A percentile compares a stretch with the other conserved stretches of the same genome.
These are phyloP conservation scores for Orius insidiosus DNA, from an alignment of 1,140 invertebrate genomes.

Conservation along the genomic window DNA sequence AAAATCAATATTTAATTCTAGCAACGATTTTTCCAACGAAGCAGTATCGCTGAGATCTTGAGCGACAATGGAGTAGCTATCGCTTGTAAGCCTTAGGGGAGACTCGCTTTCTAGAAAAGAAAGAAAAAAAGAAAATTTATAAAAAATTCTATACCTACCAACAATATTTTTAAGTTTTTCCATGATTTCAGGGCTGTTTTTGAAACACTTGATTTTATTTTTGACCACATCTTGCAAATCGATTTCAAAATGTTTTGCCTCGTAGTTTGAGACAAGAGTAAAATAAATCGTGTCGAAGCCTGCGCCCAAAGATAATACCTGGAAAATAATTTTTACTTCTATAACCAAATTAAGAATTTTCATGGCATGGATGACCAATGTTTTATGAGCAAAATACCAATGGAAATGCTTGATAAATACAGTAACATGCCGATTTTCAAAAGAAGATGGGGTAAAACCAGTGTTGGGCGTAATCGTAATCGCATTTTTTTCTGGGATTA, in stretches of 20 bases:
- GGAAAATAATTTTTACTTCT: conserved; percentile 52
- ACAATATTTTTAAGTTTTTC: conserved; percentile 1
- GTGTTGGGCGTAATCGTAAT: too few species aligned
- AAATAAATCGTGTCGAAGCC: conserved; percentile 96
- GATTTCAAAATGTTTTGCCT: conserved; percentile 71
- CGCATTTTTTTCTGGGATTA: too few species aligned
- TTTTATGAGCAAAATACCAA: too few species aligned
- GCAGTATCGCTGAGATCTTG: conserved; percentile 66
- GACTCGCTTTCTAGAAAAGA: conserved; percentile 60
- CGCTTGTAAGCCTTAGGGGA: conserved; percentile 71
- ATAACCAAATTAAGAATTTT: too few species aligned
- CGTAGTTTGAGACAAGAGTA: conserved; percentile 61
- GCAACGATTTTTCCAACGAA: conserved; percentile 58
- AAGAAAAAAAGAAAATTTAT: conserved; percentile 2
- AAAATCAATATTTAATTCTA: conserved; percentile 52
- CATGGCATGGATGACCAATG: too few species aligned
- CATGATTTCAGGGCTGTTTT: conserved; percentile 69
- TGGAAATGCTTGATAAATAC: too few species aligned
- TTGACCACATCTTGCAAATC: conserved; percentile 75
- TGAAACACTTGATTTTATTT: conserved; percentile 67
- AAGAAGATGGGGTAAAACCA: too few species aligned
- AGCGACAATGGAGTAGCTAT: conserved; percentile 77
- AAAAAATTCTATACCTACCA: conserved; percentile 9
- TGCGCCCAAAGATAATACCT: conserved; percentile 89
- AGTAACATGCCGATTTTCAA: too few species aligned